These are phyloP conservation scores for Halocynthia aurantium DNA, from an alignment of 23 tunicate species.

Conservation along the genomic window DNA sequence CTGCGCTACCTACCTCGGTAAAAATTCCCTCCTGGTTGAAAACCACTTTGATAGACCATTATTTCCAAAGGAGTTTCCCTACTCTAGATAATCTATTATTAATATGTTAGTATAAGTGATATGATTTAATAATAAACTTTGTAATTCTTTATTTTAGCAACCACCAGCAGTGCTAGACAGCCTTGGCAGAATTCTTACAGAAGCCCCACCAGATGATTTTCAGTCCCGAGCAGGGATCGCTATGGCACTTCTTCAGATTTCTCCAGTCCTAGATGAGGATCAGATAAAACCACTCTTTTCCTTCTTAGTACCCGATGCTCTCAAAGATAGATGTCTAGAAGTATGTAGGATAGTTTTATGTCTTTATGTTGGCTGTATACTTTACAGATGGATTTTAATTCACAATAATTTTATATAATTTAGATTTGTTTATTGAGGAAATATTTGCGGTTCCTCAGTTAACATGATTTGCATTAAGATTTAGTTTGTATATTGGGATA, in stretches of 20 bases:
- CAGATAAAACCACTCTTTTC: conserved; percentile 45
- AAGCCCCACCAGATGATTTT: conserved; percentile 74
- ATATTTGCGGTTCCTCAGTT: neutral
- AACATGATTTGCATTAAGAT: neutral
- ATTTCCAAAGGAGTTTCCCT: neutral
- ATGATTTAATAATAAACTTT: too few species aligned
- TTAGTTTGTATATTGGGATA: neutral
- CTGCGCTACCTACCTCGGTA: neutral
- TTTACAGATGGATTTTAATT: neutral
- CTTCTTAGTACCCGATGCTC: conserved; percentile 68
- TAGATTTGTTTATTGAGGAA: too few species aligned
- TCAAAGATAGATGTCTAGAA: conserved; percentile 52
- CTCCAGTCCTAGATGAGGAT: conserved; percentile 49
- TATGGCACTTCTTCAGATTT: conserved; percentile 32
- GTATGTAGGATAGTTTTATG: conserved; percentile 15
- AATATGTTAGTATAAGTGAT: too few species aligned
- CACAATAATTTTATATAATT: neutral
- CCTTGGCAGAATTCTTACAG: conserved; percentile 58
- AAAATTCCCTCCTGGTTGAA: neutral
- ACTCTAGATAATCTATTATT: neutral
- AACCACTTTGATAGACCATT: neutral
- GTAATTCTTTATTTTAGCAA: conserved; percentile 18
- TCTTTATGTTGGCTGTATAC: neutral
- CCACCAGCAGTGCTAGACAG: conserved; percentile 59
- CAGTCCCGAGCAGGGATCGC: conserved; percentile 65